Evolutionary conservation across 2,888 invertebrate species (phyloP).

Genomic region (Thera obeliscata): DNA sequence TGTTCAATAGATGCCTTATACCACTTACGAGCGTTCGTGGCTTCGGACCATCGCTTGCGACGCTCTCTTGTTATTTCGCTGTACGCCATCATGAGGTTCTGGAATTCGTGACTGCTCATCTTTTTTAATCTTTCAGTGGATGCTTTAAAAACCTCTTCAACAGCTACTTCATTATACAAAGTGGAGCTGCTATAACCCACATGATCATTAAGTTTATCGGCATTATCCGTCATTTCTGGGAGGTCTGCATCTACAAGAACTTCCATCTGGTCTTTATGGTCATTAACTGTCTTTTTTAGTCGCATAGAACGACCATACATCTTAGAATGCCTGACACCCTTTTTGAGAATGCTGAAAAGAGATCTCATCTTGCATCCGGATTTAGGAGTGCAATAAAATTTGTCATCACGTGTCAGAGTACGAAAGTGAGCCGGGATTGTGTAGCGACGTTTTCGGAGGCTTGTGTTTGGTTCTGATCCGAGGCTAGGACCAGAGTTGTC

Average conservation of each 20-base stretch:
- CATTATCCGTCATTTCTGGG: neutral
- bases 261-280: neutral
- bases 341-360: slow-evolving; percentile 4
- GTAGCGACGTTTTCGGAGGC: neutral
- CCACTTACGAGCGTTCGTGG: neutral
- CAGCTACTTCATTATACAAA: neutral
- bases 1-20: neutral
- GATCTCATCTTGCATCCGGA: slow-evolving; percentile 1
- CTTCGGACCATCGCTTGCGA: slow-evolving; percentile 4
- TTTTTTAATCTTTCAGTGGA: neutral
- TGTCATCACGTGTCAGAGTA: neutral
- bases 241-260: neutral
- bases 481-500: slow-evolving; percentile 9
- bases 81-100: slow-evolving; percentile 9
- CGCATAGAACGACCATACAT: neutral
- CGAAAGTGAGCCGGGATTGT: neutral
- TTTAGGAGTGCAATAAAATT: slow-evolving; percentile 1
- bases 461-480: slow-evolving; percentile 17
- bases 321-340: neutral
- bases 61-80: slow-evolving; percentile 1
- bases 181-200: neutral
- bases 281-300: neutral
- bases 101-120: slow-evolving; percentile 1
- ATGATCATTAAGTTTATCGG: neutral
- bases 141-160: neutral